Evolutionary conservation across 37 sponge, comb jelly and placozoan species (phyloP), one percentile per base, ranked within the genome.

Genomic region (Mnemiopsis leidyi): DNA sequence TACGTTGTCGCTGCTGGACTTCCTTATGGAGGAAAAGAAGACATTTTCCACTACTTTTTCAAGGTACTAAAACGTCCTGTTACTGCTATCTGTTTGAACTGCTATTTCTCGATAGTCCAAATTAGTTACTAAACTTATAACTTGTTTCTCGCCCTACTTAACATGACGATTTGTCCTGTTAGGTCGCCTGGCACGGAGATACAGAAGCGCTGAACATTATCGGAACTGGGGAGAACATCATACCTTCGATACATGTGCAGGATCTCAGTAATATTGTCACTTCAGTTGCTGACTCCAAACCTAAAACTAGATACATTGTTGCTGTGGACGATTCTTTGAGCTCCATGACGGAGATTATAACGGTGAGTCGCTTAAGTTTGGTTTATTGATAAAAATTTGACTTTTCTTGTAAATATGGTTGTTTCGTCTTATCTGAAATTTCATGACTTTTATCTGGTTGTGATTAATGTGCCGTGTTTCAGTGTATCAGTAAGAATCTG

Each of bases 1-100:
- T 98, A 97, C 93, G 95, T 97, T 31, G 94, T 98, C 23, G 95
- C 95, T 40, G 38, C 95, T 93, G 99, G 99, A 0, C 94, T 98
- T 9, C 68, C 88, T 28, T 98, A 98, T 93, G 99, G 99, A 13
- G 92, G 75, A 32, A 97, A 94, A 20, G 99, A 98, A 68, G 92
- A 76, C 28, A 93, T 96, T 25, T 96, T 97, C 61, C 99, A 98
- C 75, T 96, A 93, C 77, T 92, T 96, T 24, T 98, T 98, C 93
- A 96, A 96, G 93, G 96, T 95, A 0, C 33, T 69, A 7, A 0
- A 79, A 34, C 28, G 35, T 24, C 21, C 0, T 39, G 67, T 0
- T 38, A 0, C 3, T 23, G 0, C 92, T 29, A 29, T 38, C 83
- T 0, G 34, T 37, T 82, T 32, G 23, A 68, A 23, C 69, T 23